A percentile compares a stretch with the other conserved stretches of the same genome.
phyloP scores from a whole-genome alignment of 1,140 invertebrate genomes.

The Saccostrea echinata region DNA sequence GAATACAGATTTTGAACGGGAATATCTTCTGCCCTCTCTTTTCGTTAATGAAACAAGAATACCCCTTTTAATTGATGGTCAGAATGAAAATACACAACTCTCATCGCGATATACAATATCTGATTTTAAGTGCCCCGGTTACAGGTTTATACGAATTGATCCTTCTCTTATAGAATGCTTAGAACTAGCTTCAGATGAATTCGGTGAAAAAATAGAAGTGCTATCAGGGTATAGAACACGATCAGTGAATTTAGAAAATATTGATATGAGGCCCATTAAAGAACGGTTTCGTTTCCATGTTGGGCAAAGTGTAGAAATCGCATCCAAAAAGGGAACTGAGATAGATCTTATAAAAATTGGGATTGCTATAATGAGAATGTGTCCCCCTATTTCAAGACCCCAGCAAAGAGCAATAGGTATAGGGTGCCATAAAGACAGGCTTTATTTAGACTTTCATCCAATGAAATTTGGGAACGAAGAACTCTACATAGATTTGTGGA shows the following conservation, averaged over 20 bases:
- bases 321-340: neutral
- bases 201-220: neutral
- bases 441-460: neutral
- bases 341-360: neutral
- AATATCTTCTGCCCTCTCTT: neutral
- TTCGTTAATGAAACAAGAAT: constrained; percentile 10
- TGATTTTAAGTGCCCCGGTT: neutral
- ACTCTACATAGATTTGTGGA: neutral
- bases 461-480: neutral
- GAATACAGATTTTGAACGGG: neutral
- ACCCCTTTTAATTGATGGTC: neutral
- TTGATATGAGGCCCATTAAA: neutral
- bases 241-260: constrained; percentile 25
- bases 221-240: neutral
- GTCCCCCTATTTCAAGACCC: neutral
- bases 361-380: neutral
- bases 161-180: neutral
- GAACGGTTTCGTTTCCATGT: neutral
- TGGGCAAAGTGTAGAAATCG: neutral
- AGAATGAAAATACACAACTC: neutral
- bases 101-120: neutral
- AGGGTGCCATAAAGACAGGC: neutral
- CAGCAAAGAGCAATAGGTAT: neutral
- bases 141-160: neutral
- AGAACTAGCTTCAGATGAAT: constrained; percentile 15